phyloP scores from a whole-genome alignment of 2,888 invertebrate genomes.

The Drosophila tanythrix region DNA sequence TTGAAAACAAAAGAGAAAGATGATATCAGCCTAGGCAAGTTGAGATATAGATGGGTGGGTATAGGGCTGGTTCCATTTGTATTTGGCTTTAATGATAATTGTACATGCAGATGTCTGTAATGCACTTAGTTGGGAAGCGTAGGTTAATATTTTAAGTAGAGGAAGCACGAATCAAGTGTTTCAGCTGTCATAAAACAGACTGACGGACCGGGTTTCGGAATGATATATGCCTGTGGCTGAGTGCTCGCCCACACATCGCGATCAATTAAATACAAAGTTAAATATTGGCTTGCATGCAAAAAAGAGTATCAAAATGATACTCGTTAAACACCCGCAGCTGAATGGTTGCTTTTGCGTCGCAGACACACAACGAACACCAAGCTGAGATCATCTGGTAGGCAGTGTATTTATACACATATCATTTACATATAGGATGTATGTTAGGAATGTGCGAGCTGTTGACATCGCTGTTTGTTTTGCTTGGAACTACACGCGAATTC shows the following conservation, averaged over 20 bases:
- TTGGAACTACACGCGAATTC: conserved; percentile 36
- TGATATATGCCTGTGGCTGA: conserved; percentile 7
- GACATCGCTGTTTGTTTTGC: conserved; percentile 22
- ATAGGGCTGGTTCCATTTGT: background rate
- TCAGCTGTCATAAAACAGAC: conserved; percentile 26
- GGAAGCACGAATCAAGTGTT: conserved; percentile 64
- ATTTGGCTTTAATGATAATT: background rate
- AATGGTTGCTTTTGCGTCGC: conserved; percentile 58
- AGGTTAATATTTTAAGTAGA: conserved; percentile 17
- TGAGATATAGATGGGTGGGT: background rate
- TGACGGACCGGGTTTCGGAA: conserved; percentile 16
- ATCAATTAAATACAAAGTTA: conserved; percentile 49
- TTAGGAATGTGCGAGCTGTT: conserved; percentile 31
- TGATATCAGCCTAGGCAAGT: background rate
- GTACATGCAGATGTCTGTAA: background rate
- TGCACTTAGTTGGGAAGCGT: conserved; percentile 32
- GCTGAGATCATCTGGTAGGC: conserved; percentile 68
- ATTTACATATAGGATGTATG: conserved; percentile 1
- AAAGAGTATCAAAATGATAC: conserved; percentile 59
- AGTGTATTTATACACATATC: conserved; percentile 2
- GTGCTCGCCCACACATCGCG: conserved; percentile 61
- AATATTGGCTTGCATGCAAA: conserved; percentile 58
- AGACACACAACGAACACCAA: conserved; percentile 41
- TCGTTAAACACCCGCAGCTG: conserved; percentile 46
- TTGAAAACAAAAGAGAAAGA: conserved; percentile 5